Evolutionary conservation across 2,797 vertebrate genomes (phyloP).

Genomic region (Manis javanica): DNA sequence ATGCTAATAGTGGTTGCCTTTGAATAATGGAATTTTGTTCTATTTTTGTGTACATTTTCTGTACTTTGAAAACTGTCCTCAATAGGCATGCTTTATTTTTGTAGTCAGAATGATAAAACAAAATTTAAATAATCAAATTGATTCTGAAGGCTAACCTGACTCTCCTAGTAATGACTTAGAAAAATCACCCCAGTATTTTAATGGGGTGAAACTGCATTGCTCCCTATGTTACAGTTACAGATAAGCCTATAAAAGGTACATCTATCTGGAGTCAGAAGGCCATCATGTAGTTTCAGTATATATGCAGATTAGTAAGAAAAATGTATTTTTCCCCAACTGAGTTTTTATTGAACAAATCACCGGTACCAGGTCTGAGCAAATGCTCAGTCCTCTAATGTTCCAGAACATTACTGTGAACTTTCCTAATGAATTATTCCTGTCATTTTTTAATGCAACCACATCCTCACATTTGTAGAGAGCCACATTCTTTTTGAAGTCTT

Average conservation of each 20-base stretch:
- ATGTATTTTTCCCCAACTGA: background rate
- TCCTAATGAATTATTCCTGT: background rate
- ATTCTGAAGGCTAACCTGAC: slow-evolving; percentile 36
- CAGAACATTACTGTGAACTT: background rate
- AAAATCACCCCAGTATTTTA: slow-evolving; percentile 9
- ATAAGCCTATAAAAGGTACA: background rate
- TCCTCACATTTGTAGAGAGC: background rate
- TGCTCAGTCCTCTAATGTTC: background rate
- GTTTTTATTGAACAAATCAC: slow-evolving; percentile 10
- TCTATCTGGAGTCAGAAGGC: background rate
- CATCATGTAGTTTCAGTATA: background rate
- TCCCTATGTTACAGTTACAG: background rate
- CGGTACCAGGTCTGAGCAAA: background rate
- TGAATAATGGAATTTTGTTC: background rate
- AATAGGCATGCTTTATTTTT: background rate
- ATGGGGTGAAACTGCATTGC: background rate
- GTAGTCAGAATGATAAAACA: slow-evolving; percentile 39
- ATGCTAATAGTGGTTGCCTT: background rate
- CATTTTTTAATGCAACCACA: background rate
- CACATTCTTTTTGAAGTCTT: background rate
- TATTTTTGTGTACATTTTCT: slow-evolving; percentile 24
- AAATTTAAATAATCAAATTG: slow-evolving; percentile 18
- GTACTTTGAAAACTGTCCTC: slow-evolving; percentile 21
- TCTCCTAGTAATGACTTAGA: slow-evolving; percentile 28
- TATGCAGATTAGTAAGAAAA: background rate